Evolutionary conservation across 1,140 invertebrate genomes (phyloP).

Genomic region (Plectrocnemia conspersa): DNA sequence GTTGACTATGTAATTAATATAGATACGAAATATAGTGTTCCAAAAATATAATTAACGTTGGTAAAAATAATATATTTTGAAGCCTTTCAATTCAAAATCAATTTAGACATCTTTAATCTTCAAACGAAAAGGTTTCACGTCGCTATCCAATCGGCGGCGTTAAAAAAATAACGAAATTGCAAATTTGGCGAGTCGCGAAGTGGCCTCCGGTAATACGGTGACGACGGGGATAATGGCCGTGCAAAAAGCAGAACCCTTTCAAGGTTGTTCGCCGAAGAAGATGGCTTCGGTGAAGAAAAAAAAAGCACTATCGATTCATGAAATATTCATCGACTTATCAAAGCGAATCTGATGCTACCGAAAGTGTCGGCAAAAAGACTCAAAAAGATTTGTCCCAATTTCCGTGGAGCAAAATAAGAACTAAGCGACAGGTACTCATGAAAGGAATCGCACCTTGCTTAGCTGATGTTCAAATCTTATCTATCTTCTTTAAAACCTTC

Average conservation of each 20-base stretch:
- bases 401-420: background rate
- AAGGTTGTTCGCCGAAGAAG: conserved; percentile 7
- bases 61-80: no score
- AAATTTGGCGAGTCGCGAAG: conserved; percentile 15
- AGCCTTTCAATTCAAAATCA: no score
- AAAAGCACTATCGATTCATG: conserved; percentile 11
- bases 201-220: conserved; percentile 13
- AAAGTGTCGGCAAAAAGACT: conserved; percentile 6
- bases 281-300: conserved; percentile 4
- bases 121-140: no score
- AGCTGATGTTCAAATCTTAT: no score
- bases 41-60: no score
- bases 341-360: background rate
- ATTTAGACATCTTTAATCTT: no score
- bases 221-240: conserved; percentile 9
- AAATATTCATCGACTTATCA: conserved; percentile 13
- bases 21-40: no score
- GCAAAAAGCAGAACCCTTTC: conserved; percentile 2
- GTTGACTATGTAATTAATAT: no score
- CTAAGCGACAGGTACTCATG: background rate
- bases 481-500: background rate
- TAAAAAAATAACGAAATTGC: no score
- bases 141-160: no score
- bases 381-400: background rate
- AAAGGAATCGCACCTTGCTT: no score